A percentile compares a stretch with the other conserved stretches of the same genome.
Conservation (phyloP, 2,797 vertebrate genomes). For the Ispidina lecontei region DNA sequence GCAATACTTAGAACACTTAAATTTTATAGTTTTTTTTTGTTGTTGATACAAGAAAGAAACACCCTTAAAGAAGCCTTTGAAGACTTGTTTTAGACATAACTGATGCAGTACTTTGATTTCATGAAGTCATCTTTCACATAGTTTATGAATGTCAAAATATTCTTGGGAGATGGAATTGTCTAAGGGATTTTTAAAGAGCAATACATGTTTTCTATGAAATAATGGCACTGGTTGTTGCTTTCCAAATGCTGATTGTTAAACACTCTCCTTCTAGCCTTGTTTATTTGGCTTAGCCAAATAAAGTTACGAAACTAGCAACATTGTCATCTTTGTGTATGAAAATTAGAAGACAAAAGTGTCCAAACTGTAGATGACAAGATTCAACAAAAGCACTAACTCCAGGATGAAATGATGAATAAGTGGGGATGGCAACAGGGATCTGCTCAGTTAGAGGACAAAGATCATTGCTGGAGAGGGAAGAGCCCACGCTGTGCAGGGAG, state of each 20-base stretch:
- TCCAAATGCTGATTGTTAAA: background rate
- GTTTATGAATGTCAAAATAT: background rate
- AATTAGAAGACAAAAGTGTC: conserved; percentile 51
- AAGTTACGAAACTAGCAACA: background rate
- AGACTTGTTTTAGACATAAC: background rate
- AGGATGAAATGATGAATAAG: background rate
- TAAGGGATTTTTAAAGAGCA: background rate
- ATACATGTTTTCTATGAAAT: background rate
- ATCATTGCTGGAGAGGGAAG: background rate
- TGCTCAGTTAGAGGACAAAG: background rate
- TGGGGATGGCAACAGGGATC: background rate
- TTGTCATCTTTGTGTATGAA: conserved; percentile 8
- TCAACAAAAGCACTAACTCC: background rate
- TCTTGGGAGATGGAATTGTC: background rate
- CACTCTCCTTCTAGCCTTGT: background rate
- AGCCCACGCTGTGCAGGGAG: fast-evolving
- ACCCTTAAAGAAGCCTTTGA: background rate
- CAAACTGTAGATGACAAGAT: conserved; percentile 18
- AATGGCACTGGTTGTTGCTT: background rate
- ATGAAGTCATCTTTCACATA: background rate
- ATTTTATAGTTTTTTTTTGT: background rate
- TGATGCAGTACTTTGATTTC: background rate
- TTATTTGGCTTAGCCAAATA: background rate
- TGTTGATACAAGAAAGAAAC: background rate
- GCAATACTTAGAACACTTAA: background rate